Evolutionary conservation across 2,888 invertebrate genomes (phyloP).

Genomic region (Agriotes lineatus): DNA sequence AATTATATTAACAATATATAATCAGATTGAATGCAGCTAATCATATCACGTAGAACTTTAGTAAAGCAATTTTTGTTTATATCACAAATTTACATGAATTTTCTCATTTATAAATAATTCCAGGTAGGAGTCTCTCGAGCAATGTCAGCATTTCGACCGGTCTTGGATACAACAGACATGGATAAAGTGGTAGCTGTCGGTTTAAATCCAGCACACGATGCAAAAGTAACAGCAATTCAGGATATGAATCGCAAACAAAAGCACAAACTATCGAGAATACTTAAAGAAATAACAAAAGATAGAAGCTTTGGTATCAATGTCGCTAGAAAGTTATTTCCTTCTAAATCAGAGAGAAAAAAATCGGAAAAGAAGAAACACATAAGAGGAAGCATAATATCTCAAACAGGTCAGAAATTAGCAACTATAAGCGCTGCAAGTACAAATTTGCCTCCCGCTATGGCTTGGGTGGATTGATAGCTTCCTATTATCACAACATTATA

Average conservation of each 20-base stretch:
- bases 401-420: not conserved
- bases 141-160: slow-evolving; percentile 78
- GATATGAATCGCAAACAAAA: slow-evolving; percentile 54
- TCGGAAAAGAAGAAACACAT: slow-evolving; percentile 41
- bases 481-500: no score
- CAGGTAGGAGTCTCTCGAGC: slow-evolving; percentile 77
- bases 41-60: no score
- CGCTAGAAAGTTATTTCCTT: slow-evolving; percentile 57
- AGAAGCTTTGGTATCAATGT: slow-evolving; percentile 62
- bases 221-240: slow-evolving; percentile 67
- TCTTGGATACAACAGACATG: slow-evolving; percentile 64
- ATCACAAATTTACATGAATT: no score
- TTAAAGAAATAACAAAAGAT: slow-evolving; percentile 59
- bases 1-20: no score
- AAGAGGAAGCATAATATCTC: not conserved
- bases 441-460: slow-evolving; percentile 28
- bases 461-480: slow-evolving; percentile 51
- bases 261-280: slow-evolving; percentile 59
- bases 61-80: no score
- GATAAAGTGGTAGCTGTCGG: slow-evolving; percentile 69
- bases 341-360: slow-evolving; percentile 32
- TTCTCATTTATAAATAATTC: slow-evolving; percentile 43
- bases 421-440: slow-evolving; percentile 1
- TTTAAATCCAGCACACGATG: slow-evolving; percentile 77
- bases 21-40: no score